phyloP scores from a whole-genome alignment of 2,888 invertebrate genomes.

The Yponomeuta cagnagella region DNA sequence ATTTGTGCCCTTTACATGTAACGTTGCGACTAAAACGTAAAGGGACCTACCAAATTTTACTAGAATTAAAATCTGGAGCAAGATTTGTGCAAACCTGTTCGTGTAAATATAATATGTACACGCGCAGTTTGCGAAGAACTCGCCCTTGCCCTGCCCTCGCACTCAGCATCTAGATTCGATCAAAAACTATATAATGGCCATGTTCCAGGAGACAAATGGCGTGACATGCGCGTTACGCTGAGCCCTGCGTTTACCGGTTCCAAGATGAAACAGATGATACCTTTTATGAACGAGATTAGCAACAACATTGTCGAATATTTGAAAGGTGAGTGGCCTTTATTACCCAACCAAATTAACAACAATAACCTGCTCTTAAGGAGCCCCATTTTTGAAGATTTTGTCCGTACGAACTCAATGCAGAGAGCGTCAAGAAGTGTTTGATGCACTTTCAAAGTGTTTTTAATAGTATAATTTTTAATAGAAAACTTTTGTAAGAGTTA shows the following conservation, averaged over 20 bases:
- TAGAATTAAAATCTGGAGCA: no score
- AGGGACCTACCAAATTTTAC: no score
- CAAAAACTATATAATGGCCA: not conserved
- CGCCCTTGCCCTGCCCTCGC: no score
- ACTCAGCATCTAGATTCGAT: no score
- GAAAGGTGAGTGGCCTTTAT: slow-evolving; percentile 33
- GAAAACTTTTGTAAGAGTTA: not conserved
- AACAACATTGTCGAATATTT: slow-evolving; percentile 42
- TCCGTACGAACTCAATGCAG: not conserved
- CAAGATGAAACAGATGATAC: slow-evolving; percentile 73
- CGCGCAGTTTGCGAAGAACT: no score
- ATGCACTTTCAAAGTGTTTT: not conserved
- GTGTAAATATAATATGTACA: no score
- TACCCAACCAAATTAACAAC: not conserved
- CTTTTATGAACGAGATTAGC: slow-evolving; percentile 54
- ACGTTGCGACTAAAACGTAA: no score
- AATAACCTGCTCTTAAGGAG: no score
- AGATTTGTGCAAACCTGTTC: no score
- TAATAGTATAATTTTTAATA: not conserved
- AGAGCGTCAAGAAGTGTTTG: no score
- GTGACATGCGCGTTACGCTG: slow-evolving; percentile 61
- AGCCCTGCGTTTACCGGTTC: slow-evolving; percentile 75
- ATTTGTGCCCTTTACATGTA: no score
- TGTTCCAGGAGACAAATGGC: slow-evolving; percentile 62
- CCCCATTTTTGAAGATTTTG: not conserved